Evolutionary conservation across 2,888 invertebrate species (phyloP).

Genomic region (Luffia ferchaultella): DNA sequence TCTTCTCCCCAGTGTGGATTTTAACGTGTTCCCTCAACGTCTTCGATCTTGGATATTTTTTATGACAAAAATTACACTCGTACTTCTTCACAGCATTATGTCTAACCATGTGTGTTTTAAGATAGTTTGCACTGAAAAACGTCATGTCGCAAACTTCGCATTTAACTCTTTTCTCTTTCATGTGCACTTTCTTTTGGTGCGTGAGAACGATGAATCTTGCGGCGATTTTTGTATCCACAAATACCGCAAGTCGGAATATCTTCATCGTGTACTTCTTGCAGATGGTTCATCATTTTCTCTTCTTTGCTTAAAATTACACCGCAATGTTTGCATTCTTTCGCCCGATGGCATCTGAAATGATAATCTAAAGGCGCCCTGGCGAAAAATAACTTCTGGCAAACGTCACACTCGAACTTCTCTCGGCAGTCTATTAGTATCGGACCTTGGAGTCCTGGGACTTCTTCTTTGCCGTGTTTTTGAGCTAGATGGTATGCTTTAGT

Average conservation of each 20-base stretch:
- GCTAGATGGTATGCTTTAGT: background rate
- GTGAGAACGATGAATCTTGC: background rate
- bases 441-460: background rate
- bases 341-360: background rate
- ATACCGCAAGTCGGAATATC: background rate
- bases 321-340: background rate
- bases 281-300: background rate
- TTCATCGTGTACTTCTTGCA: conserved; percentile 7
- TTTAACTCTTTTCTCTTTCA: conserved; percentile 19
- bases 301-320: background rate
- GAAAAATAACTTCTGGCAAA: background rate
- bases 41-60: background rate
- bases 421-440: background rate
- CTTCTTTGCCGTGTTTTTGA: background rate
- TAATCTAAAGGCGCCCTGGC: background rate
- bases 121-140: conserved; percentile 7
- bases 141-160: conserved; percentile 31
- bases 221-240: background rate
- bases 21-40: background rate
- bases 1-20: conserved; percentile 36
- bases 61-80: conserved; percentile 2
- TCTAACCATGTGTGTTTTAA: background rate
- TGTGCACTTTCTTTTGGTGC: background rate
- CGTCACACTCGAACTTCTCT: background rate
- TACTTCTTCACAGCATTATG: conserved; percentile 8